Evolutionary conservation across 2,113 vertebrate genomes (phyloP).

Genomic region (Melanerpes aurifrons): DNA sequence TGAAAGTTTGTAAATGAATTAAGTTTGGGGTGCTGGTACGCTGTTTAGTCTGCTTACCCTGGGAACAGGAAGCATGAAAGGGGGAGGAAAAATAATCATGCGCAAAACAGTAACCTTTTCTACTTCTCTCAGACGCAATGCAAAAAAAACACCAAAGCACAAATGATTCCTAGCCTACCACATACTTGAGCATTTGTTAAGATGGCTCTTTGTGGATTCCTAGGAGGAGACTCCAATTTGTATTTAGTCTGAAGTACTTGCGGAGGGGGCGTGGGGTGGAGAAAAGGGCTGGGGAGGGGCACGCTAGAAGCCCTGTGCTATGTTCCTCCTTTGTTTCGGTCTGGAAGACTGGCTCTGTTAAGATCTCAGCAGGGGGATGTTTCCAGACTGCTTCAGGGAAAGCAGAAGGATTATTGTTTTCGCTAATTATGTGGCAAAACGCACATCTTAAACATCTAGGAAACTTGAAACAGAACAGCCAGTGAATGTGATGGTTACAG

Average conservation of each 20-base stretch:
- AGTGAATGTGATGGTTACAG: background rate
- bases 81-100: conserved; percentile 38
- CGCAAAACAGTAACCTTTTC: conserved; percentile 63
- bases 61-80: conserved; percentile 19
- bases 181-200: conserved; percentile 61
- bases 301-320: background rate
- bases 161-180: conserved; percentile 43
- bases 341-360: conserved; percentile 18
- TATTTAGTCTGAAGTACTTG: conserved; percentile 70
- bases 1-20: conserved; percentile 45
- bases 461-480: background rate
- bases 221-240: conserved; percentile 53
- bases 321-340: conserved; percentile 62
- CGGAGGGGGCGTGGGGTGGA: too few species aligned
- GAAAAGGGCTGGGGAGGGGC: background rate
- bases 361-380: conserved; percentile 8
- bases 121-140: conserved; percentile 44
- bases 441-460: background rate
- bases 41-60: conserved; percentile 3
- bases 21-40: background rate
- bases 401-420: conserved; percentile 26
- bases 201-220: conserved; percentile 63
- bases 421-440: conserved; percentile 54
- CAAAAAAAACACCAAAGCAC: conserved; percentile 37
- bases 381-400: conserved; percentile 28